Percentiles rank a stretch among this genome's conserved stretches.
Conservation (phyloP, 2,113 vertebrate genomes). For the Marmota flaviventris region DNA sequence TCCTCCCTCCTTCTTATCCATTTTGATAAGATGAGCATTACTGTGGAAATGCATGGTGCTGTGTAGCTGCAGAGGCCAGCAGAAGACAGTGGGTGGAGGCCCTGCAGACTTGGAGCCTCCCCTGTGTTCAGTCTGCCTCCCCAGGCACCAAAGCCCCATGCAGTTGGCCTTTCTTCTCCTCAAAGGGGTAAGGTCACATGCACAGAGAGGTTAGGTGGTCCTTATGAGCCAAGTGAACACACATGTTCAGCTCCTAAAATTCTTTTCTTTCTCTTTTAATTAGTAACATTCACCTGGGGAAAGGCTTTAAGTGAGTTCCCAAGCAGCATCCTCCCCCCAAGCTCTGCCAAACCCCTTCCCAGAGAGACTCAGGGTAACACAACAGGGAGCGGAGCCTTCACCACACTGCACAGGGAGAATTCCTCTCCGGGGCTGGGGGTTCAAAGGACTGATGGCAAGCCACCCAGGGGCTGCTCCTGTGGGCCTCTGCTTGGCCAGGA, state of each 20-base stretch:
- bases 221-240: not conserved
- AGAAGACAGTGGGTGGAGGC: not conserved
- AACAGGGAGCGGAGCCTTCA: not conserved
- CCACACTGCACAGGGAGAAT: not conserved
- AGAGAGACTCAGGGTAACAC: not conserved
- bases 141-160: accelerated
- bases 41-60: not conserved
- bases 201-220: not conserved
- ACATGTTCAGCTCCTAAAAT: not conserved
- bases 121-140: not conserved
- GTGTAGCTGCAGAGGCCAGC: not conserved
- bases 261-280: not conserved
- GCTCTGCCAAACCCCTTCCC: not conserved
- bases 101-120: not conserved
- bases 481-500: not conserved
- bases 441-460: not conserved
- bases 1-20: not conserved
- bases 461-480: not conserved
- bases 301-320: not conserved
- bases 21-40: not conserved
- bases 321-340: not conserved
- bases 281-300: not conserved
- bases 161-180: not conserved
- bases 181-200: not conserved
- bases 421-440: not conserved